phyloP scores from a whole-genome alignment of 2,888 invertebrate species.

The Drosophila cognata region DNA sequence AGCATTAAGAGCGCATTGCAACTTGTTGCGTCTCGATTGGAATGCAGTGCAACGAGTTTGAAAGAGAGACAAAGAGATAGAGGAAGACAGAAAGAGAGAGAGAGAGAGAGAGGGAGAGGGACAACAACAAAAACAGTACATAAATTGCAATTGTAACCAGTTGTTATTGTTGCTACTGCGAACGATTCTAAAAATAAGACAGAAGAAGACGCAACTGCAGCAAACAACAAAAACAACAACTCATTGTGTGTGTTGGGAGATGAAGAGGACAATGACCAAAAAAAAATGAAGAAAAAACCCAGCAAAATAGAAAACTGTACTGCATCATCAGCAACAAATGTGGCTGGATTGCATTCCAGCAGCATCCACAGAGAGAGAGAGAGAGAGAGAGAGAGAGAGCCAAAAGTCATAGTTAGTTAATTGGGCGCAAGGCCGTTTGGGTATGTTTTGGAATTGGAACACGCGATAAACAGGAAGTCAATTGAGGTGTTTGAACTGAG shows the following conservation, averaged over 20 bases:
- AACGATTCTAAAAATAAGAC: conserved; percentile 59
- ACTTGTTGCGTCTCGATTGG: conserved; percentile 57
- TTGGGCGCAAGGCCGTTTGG: conserved; percentile 73
- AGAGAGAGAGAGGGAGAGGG: conserved; percentile 16
- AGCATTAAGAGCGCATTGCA: conserved; percentile 38
- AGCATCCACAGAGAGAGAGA: conserved; percentile 9
- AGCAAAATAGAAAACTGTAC: conserved; percentile 60
- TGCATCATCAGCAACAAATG: conserved; percentile 38
- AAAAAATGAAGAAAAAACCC: conserved; percentile 45
- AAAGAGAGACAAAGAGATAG: conserved; percentile 18
- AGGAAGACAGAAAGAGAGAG: background rate
- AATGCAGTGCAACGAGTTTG: conserved; percentile 75
- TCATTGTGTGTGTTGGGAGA: conserved; percentile 39
- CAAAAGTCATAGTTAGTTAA: conserved; percentile 54
- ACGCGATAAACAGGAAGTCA: conserved; percentile 57
- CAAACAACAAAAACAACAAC: conserved; percentile 28
- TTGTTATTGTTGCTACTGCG: conserved; percentile 45
- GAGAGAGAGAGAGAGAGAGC: conserved; percentile 22
- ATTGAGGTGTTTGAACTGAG: conserved; percentile 58
- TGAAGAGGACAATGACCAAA: conserved; percentile 66
- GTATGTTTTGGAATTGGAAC: conserved; percentile 65
- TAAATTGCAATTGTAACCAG: conserved; percentile 64
- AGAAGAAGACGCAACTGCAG: conserved; percentile 27
- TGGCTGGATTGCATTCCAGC: conserved; percentile 57
- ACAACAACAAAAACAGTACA: conserved; percentile 23